phyloP scores from a whole-genome alignment of 1,140 invertebrate genomes.

The Papilio polytes region DNA sequence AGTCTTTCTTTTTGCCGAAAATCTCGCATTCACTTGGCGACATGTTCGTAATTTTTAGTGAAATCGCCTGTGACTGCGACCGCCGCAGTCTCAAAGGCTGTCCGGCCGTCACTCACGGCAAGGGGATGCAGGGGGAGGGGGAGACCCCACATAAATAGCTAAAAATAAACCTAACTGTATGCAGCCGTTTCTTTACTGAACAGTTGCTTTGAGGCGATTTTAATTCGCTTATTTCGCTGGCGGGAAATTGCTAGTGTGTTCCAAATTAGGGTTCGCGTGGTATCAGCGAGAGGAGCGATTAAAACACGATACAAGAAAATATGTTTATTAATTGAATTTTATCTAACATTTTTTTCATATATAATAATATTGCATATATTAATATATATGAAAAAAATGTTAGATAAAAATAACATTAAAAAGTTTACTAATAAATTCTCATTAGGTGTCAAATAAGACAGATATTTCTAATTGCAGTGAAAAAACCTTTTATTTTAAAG shows the following conservation, averaged over 20 bases:
- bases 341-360: no score
- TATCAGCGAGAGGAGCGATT: conserved; percentile 40
- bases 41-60: conserved; percentile 39
- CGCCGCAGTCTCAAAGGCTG: conserved; percentile 66
- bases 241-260: conserved; percentile 73
- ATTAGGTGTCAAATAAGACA: not conserved
- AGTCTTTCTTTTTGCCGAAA: not conserved
- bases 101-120: conserved; percentile 65
- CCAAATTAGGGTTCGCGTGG: conserved; percentile 57
- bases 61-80: conserved; percentile 41
- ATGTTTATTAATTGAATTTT: not conserved
- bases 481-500: not conserved
- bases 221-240: conserved; percentile 78
- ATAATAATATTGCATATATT: no score
- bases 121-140: conserved; percentile 2
- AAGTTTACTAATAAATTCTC: not conserved
- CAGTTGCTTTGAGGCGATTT: conserved; percentile 77
- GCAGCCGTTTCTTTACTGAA: conserved; percentile 72
- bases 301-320: not conserved
- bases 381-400: no score
- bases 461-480: not conserved
- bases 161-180: conserved; percentile 71
- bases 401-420: no score
- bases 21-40: not conserved
- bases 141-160: conserved; percentile 59